Conservation (phyloP, 2,113 vertebrate species). For the Mugil cephalus region DNA sequence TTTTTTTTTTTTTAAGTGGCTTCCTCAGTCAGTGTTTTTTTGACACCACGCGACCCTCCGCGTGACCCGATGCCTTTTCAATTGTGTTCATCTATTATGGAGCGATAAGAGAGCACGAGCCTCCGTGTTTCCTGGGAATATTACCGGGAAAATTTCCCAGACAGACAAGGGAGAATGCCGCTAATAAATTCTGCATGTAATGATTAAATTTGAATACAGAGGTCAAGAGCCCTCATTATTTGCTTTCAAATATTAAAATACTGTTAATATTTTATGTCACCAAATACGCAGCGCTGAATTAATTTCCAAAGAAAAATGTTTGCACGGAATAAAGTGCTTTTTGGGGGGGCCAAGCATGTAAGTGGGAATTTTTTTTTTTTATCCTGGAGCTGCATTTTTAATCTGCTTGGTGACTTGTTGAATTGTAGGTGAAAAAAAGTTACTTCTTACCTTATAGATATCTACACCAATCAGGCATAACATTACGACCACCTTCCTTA, state of each 20-base stretch:
- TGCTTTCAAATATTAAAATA: conserved; percentile 81
- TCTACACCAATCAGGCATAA: too few species aligned
- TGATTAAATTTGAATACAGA: conserved; percentile 81
- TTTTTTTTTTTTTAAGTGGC: background rate
- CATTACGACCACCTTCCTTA: too few species aligned
- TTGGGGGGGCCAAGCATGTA: conserved; percentile 18
- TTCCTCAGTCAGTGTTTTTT: background rate
- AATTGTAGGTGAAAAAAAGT: conserved; percentile 5
- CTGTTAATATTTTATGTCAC: conserved; percentile 79
- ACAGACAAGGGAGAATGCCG: conserved; percentile 60
- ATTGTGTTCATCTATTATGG: conserved; percentile 33
- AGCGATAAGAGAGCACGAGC: background rate
- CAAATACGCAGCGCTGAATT: conserved; percentile 69
- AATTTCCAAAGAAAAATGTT: conserved; percentile 71
- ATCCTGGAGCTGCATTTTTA: conserved; percentile 33
- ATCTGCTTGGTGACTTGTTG: conserved; percentile 29
- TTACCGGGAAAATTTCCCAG: conserved; percentile 22
- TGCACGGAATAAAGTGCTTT: conserved; percentile 43
- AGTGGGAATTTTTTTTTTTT: conserved; percentile 53
- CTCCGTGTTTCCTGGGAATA: conserved; percentile 6
- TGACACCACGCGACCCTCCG: background rate
- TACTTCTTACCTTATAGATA: conserved; percentile 1
- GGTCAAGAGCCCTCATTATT: conserved; percentile 81
- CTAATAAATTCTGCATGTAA: conserved; percentile 77
- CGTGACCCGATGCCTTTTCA: background rate